Evolutionary conservation across 2,797 vertebrate species (phyloP), one percentile per base, ranked within the genome.

Genomic region (Balearica regulorum): DNA sequence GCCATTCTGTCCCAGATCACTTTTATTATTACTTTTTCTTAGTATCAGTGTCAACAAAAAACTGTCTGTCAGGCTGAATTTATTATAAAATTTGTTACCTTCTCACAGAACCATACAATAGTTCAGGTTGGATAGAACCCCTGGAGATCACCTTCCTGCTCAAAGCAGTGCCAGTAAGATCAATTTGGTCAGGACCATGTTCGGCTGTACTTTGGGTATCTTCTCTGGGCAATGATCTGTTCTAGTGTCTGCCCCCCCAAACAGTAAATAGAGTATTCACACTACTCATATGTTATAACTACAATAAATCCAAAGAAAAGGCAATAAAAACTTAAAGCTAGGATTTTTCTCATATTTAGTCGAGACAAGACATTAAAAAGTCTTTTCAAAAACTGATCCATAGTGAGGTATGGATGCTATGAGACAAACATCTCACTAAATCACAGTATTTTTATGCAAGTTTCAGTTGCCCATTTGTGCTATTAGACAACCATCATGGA

Each of bases 391-490:
- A 65, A 11, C 16, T 10, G 41, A 20, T 16, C 33, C 37, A 44
- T 1, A 46, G 25, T 8, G 20, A 86, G 44, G 4, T 12, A 17
- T n/a, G 41, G 41, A 31, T 0, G 3, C 10, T 43, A 61, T 1
- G 35, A 72, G 46, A 72, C 17, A 61, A 72, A 48, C 4, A 26
- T 4, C 46, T 57, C 9, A 54, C 13, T 65, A 53, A 54, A 62
- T 15, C 39, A 51, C 39, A 46, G 29, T 11, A 31, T 14, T 31
- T 69, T 10, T 19, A 64, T 44, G 11, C 19, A 55, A 46, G 24
- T 64, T 78, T 71, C 48, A 68, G 8, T 22, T 81, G 12, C 19
- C 22, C 53, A 25, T 57, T 87, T 54, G 33, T 41, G 24, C 53
- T 65, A 3, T 3, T 60, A 75, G 8, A 33, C 15, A 49, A 37